Base-by-base conservation (phyloP, 2,888 invertebrate species). In the Siphonodentalium dalli region DNA sequence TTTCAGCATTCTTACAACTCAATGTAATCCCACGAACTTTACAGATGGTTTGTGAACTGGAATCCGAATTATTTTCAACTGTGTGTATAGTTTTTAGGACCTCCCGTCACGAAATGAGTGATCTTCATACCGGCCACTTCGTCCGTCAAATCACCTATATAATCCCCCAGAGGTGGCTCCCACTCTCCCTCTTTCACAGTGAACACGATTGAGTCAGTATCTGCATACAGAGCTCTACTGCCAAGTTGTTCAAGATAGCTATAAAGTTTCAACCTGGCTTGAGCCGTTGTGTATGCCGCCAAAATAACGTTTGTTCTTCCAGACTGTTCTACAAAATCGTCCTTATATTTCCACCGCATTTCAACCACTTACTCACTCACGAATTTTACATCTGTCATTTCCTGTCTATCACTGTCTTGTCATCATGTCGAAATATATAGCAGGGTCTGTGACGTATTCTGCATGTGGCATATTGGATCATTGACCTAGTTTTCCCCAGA, bases 111-210 rank as follows among this genome's bases (percentile, higher is more conserved):
- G n/a, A n/a, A n/a, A n/a, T n/a, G n/a, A n/a, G n/a, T n/a, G n/a
- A n/a, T n/a, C n/a, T n/a, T n/a, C n/a, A n/a, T n/a, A n/a, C n/a
- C 74, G 67, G 26, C 27, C 1, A 79, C 35, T 51, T 79, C 78
- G 54, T 79, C 67, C 0, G 73, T 79, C 58, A 79, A 54, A 34
- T 81, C 74, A 1, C 75, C 73, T 15, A 78, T 41, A 47, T 56
- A 71, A 47, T 66, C 63, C 27, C 76, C 77, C 0, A 63, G 54
- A 13, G 64, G 59, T n/a, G 70, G 67, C 35, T 47, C 27, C 18
- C n/a, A 15, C 27, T 46, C 33, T 15, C 38, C 51, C 4, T 34
- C 37, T 11, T 47, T 45, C 11, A 26, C 29, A 11, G 41, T 15
- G 28, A 43, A 57, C 13, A 57, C 28, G 2, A 53, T 23, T 9